Evolutionary conservation across 2,797 vertebrate species (phyloP), one percentile per base, ranked within the genome.

Genomic region (Telmatherina bonti): DNA sequence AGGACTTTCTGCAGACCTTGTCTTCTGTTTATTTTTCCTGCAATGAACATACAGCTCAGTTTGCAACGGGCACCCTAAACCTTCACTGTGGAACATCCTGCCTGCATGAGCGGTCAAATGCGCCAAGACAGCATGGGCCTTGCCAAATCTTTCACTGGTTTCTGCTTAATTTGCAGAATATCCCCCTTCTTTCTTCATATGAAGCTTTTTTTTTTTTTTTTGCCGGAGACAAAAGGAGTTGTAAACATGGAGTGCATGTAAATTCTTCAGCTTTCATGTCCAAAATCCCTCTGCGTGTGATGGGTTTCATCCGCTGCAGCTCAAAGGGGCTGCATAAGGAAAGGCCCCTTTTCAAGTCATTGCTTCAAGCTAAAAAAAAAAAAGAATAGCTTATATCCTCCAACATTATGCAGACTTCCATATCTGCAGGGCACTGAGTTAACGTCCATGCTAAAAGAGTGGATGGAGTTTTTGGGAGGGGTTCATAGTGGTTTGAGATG

Each of bases 1-100:
- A 65, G 74, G 82, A 72, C 87, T 86, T 88, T 90, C 70, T 87
- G 79, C 64, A 71, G 84, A 76, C 86, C 83, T 55, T 58, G 80
- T 80, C 77, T 67, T 72, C 69, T 88, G 86, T 92, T 93, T 93
- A 89, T 94, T 93, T 94, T 92, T 87, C 88, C 91, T 90, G 88
- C 88, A 81, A 76, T 76, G 85, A 91, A 88, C 62, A 75, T 84
- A 76, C 83, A 79, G 89, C 86, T 92, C 81, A n/a, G 83, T 90
- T 93, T 93, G 89, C 89, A 92, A 72, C 85, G 84, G 83, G 81
- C 87, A 86, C 84, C 84, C 85, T 82, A 89, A 90, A 93, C 76
- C 86, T 87, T 82, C 61, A 36, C 83, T 79, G 81, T 79, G 82
- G 85, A 91, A 92, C 89, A 89, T 90, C 90, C 87, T 80, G 88